A percentile compares a stretch with the other conserved stretches of the same genome.
Evolutionary conservation across 2,797 vertebrate species (phyloP).

Genomic region (Oreochromis grahami): DNA sequence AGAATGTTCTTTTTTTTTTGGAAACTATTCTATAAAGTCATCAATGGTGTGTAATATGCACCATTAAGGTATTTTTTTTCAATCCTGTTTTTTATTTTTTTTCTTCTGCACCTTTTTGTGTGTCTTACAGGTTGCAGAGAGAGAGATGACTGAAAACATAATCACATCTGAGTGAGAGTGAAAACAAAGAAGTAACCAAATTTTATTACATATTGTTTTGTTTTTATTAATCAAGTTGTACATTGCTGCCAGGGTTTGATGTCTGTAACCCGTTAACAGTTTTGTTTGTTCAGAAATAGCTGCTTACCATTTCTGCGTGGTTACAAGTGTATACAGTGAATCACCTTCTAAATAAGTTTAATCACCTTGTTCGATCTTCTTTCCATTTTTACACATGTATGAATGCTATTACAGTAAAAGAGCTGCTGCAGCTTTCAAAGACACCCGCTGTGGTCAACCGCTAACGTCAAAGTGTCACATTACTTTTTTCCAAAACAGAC

Average conservation of each 20-base stretch:
- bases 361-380: background rate
- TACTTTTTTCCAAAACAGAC: background rate
- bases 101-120: background rate
- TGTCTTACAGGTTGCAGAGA: background rate
- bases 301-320: accelerated
- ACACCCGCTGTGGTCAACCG: background rate
- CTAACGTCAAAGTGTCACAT: background rate
- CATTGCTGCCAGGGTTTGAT: background rate
- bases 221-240: background rate
- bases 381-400: background rate
- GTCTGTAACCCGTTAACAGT: accelerated
- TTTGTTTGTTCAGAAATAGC: background rate
- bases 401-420: background rate
- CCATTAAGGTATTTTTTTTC: background rate
- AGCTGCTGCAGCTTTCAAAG: background rate
- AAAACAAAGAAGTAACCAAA: background rate
- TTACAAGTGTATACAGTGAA: background rate
- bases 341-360: background rate
- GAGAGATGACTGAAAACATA: background rate
- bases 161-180: background rate
- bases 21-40: background rate
- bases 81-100: accelerated
- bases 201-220: background rate
- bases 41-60: accelerated
- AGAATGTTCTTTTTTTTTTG: accelerated